Percentiles rank a stretch among this genome's conserved stretches.
Conservation (phyloP, 1,140 invertebrate genomes). For the Sarcophaga bullata region DNA sequence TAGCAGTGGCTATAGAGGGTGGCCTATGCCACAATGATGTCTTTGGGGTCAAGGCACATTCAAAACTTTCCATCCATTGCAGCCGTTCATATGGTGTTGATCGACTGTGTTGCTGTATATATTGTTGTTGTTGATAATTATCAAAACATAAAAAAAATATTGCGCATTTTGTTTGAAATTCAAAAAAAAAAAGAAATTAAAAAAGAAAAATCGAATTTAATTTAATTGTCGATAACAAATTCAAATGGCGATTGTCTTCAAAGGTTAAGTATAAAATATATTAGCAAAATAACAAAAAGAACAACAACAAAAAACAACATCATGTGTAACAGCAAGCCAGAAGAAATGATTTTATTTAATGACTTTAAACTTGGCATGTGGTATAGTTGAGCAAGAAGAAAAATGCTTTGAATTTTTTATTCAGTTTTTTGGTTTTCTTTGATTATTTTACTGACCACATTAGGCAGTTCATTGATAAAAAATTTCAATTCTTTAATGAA, state of each 20-base stretch:
- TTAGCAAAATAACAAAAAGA: not conserved
- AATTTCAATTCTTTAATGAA: not conserved
- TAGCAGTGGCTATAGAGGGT: not conserved
- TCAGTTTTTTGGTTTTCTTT: no score
- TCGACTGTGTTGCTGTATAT: slow-evolving; percentile 60
- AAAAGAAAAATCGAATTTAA: slow-evolving; percentile 28
- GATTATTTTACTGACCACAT: no score
- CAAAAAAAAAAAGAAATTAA: no score
- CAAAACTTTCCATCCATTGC: not conserved
- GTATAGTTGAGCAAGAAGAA: not conserved
- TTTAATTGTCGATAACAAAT: slow-evolving; percentile 43
- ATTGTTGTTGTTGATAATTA: no score
- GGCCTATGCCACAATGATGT: not conserved
- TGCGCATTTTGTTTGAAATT: no score
- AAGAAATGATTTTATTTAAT: not conserved
- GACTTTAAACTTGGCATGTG: slow-evolving; percentile 23
- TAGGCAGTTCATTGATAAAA: slow-evolving; percentile 19
- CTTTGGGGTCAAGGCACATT: not conserved
- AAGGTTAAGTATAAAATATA: not conserved
- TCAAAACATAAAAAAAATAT: no score
- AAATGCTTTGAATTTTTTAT: not conserved
- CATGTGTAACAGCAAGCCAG: not conserved
- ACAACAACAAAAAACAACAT: not conserved
- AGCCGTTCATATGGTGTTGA: slow-evolving; percentile 9
- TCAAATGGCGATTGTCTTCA: slow-evolving; percentile 17